A percentile compares a stretch with the other conserved stretches of the same genome.
Conservation (phyloP, 2,797 vertebrate genomes). For the Rousettus madagascariensis region DNA sequence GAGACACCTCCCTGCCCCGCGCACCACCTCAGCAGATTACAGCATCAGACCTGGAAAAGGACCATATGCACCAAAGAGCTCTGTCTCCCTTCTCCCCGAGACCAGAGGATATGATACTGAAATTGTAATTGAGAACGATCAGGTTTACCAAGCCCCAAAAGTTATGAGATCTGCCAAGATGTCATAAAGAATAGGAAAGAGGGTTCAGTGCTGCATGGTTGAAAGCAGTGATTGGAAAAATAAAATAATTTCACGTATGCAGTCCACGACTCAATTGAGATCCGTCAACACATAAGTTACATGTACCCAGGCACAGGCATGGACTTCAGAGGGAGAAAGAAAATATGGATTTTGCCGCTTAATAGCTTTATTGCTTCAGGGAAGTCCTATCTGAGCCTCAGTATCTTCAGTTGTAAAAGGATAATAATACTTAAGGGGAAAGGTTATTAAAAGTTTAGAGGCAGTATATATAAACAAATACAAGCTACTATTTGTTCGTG, state of each 20-base stretch:
- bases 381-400: background rate
- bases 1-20: background rate
- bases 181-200: background rate
- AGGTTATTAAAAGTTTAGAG: background rate
- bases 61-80: background rate
- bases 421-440: background rate
- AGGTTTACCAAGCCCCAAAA: background rate
- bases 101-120: background rate
- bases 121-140: background rate
- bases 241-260: background rate
- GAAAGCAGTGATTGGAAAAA: slow-evolving; percentile 17
- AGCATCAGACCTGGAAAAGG: background rate
- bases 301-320: background rate
- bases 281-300: background rate
- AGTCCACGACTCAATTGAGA: background rate
- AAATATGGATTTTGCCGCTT: background rate
- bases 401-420: slow-evolving; percentile 17
- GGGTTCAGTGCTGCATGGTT: background rate
- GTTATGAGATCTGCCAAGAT: background rate
- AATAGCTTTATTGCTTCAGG: background rate
- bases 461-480: background rate
- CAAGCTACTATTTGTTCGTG: background rate
- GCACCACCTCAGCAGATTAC: background rate
- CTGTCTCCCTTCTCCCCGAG: background rate
- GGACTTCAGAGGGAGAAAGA: background rate